Evolutionary conservation across 64 coral and sea anemone genomes (phyloP).

Genomic region (Montipora foliosa): DNA sequence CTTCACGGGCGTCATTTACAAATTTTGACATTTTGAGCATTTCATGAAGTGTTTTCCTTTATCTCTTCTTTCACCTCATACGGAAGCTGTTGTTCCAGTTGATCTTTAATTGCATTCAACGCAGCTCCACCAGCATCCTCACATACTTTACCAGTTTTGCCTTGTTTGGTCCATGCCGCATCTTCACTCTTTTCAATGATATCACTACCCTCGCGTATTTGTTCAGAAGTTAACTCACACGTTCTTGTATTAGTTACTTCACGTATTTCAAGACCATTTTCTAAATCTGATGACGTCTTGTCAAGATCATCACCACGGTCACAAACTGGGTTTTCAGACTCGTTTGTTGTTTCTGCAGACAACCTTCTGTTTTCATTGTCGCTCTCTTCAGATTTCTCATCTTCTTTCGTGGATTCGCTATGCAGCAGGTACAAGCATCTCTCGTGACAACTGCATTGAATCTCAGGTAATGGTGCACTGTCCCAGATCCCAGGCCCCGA

Average conservation of each 20-base stretch:
- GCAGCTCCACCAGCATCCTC: neutral
- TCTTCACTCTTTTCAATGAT: neutral
- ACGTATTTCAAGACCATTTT: neutral
- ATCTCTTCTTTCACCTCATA: neutral
- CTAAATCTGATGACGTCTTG: neutral
- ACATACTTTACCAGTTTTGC: neutral
- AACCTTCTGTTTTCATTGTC: neutral
- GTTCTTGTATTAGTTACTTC: neutral
- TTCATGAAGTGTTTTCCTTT: neutral
- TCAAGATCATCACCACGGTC: neutral
- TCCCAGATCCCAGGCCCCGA: slow-evolving; percentile 97
- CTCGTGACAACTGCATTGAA: slow-evolving; percentile 88
- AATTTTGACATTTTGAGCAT: neutral
- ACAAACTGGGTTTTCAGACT: neutral
- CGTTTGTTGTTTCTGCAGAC: neutral
- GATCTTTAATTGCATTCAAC: neutral
- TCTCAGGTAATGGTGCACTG: slow-evolving; percentile 89
- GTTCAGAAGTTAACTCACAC: neutral
- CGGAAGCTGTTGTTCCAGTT: neutral
- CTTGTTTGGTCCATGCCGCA: neutral
- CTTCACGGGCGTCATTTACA: neutral
- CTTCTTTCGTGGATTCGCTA: neutral
- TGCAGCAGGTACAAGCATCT: slow-evolving; percentile 14
- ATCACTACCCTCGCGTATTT: neutral
- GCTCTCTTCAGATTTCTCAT: neutral